Percentiles rank a stretch among this genome's conserved stretches.
Evolutionary conservation across 2,888 invertebrate species (phyloP).

Genomic region (Theristus sp.): DNA sequence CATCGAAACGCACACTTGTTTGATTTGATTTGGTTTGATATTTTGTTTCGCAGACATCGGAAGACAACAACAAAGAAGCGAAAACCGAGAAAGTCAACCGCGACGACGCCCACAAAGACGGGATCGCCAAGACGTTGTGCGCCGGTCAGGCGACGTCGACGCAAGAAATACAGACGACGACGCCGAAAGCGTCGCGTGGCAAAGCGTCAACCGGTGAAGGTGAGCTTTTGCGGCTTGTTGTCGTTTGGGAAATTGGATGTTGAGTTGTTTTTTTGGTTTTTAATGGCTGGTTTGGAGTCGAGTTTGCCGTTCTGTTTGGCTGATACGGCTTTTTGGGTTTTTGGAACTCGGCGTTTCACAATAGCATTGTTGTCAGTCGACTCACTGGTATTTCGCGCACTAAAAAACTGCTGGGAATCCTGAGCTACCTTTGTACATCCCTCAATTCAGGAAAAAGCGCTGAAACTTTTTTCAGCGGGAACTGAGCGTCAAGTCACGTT

Average conservation of each 20-base stretch:
- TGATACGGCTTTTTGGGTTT: neutral
- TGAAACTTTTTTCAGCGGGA: neutral
- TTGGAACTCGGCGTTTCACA: neutral
- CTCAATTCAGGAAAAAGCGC: neutral
- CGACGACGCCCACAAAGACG: neutral
- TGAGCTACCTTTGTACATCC: too few relatives aligned
- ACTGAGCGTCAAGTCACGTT: conserved; percentile 35
- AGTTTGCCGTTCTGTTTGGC: neutral
- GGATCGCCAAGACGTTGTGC: too few relatives aligned
- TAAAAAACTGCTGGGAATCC: too few relatives aligned
- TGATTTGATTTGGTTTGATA: too few relatives aligned
- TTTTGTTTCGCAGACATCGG: neutral
- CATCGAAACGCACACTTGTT: too few relatives aligned
- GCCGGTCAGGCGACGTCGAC: too few relatives aligned
- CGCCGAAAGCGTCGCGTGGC: conserved; percentile 2
- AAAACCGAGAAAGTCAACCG: neutral
- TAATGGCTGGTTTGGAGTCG: too few relatives aligned
- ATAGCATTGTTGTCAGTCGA: too few relatives aligned
- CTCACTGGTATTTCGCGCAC: too few relatives aligned
- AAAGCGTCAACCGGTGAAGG: conserved; percentile 5
- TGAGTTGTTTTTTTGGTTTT: too few relatives aligned
- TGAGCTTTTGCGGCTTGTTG: neutral
- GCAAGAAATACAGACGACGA: conserved; percentile 1
- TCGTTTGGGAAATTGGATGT: too few relatives aligned
- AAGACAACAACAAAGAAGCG: neutral